Evolutionary conservation across 2,888 invertebrate genomes (phyloP).

Genomic region (Hirtodrosophila histrioides): DNA sequence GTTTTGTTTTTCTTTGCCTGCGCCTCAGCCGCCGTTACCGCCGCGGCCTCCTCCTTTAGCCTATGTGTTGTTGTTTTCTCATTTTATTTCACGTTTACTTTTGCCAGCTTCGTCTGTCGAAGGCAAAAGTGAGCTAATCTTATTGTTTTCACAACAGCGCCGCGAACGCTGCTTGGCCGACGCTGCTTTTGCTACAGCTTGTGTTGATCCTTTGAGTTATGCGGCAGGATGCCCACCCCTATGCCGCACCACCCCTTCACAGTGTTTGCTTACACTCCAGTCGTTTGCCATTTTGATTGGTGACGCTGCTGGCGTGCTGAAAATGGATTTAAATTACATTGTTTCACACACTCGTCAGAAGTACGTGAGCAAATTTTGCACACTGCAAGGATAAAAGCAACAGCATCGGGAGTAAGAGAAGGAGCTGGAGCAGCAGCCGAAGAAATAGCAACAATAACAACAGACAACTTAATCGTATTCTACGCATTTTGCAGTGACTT

Average conservation of each 20-base stretch:
- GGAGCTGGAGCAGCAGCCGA: not conserved
- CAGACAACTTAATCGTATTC: conserved; percentile 51
- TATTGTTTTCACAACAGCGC: conserved; percentile 74
- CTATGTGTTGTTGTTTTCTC: conserved; percentile 58
- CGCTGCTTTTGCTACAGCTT: conserved; percentile 37
- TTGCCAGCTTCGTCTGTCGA: conserved; percentile 43
- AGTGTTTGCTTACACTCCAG: conserved; percentile 67
- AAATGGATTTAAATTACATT: conserved; percentile 83
- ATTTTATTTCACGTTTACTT: conserved; percentile 74
- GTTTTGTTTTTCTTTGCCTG: conserved; percentile 67
- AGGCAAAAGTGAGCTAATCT: conserved; percentile 76
- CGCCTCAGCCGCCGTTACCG: not conserved
- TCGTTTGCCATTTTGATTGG: conserved; percentile 78
- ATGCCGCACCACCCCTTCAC: not conserved
- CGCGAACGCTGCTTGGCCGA: conserved; percentile 41
- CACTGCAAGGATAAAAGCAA: conserved; percentile 27
- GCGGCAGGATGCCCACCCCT: conserved; percentile 40
- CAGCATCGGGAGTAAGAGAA: conserved; percentile 1
- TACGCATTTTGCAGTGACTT: conserved; percentile 59
- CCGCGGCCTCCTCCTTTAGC: conserved; percentile 9
- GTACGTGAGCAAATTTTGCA: conserved; percentile 62
- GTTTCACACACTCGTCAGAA: conserved; percentile 65
- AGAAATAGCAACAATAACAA: conserved; percentile 44
- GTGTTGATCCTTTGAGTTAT: conserved; percentile 80
- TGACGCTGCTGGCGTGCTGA: conserved; percentile 74